These are phyloP conservation scores for Drosophila mimetica DNA, from an alignment of 2,888 invertebrate genomes.

Conservation along the genomic window DNA sequence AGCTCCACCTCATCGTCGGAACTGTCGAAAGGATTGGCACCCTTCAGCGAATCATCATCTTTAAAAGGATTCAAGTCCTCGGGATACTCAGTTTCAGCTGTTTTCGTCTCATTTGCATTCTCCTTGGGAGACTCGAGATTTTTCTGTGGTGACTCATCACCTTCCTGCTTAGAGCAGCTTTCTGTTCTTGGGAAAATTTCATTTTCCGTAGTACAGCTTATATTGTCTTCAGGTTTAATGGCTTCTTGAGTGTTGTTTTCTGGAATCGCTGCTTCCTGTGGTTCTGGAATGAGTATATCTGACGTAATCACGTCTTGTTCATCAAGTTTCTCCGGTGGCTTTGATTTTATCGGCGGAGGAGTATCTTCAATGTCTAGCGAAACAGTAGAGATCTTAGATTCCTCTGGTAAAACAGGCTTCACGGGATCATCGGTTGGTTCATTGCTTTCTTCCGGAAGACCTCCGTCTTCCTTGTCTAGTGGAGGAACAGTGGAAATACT, in stretches of 20 bases:
- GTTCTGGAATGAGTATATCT: neutral
- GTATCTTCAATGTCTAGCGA: neutral
- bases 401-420: neutral
- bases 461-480: neutral
- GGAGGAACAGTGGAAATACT: neutral
- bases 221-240: conserved; percentile 1
- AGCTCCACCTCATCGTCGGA: conserved; percentile 86
- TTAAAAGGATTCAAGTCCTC: conserved; percentile 93
- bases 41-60: conserved; percentile 85
- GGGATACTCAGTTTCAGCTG: conserved; percentile 86
- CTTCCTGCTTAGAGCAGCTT: conserved; percentile 7
- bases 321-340: neutral
- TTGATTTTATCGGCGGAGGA: neutral
- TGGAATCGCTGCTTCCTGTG: neutral
- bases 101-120: neutral
- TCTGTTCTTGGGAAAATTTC: conserved; percentile 9
- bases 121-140: conserved; percentile 6
- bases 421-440: neutral
- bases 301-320: conserved; percentile 1
- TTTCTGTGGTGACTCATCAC: neutral
- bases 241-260: conserved; percentile 2
- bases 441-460: neutral
- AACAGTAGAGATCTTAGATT: neutral
- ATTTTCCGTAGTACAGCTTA: neutral
- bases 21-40: conserved; percentile 88